Evolutionary conservation across 2,797 vertebrate genomes (phyloP), one percentile per base, ranked within the genome.

Genomic region (Toxotes lorentzi): DNA sequence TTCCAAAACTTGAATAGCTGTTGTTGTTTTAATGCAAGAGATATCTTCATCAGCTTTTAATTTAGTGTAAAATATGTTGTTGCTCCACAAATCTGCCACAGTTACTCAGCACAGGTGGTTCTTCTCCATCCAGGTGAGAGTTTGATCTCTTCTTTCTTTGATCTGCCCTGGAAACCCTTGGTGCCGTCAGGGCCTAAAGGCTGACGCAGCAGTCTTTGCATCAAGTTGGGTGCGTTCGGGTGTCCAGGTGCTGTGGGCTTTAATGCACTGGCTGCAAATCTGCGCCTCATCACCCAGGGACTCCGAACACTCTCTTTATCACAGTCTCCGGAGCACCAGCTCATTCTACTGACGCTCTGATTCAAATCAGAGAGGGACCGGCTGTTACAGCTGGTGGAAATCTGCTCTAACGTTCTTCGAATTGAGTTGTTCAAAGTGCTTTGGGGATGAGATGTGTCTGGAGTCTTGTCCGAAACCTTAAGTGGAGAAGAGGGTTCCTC

Each of bases 111-210:
- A 17, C 24, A 48, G 32, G 51, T 41, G n/a, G 23, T 27, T 0
- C 13, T 62, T 1, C 38, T 64, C 5, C 58, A 34, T 41, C 50
- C 47, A 9, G 10, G 30, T 17, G 53, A 51, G 51, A 16, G n/a
- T 21, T 24, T 17, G 41, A 54, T 41, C 88, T 78, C 88, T 70
- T 35, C 83, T 6, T 35, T 35, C 30, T 34, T 48, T 34, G 45
- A 64, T 64, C n/a, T 16, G 72, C 85, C 78, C 76, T 80, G 81
- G 71, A 95, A 96, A 12, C 95, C 93, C 64, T 60, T 76, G 43
- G 91, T 90, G 43, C 87, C 91, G 27, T 94, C 91, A 0, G 95
- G 93, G n/a, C 94, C 76, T 0, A 10, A 50, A 12, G 95, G 94
- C 80, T 92, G 91, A 27, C 70, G 70, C n/a, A 93, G 84, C 6